Evolutionary conservation across 2,797 vertebrate genomes (phyloP).

Genomic region (Anniella stebbinsi): DNA sequence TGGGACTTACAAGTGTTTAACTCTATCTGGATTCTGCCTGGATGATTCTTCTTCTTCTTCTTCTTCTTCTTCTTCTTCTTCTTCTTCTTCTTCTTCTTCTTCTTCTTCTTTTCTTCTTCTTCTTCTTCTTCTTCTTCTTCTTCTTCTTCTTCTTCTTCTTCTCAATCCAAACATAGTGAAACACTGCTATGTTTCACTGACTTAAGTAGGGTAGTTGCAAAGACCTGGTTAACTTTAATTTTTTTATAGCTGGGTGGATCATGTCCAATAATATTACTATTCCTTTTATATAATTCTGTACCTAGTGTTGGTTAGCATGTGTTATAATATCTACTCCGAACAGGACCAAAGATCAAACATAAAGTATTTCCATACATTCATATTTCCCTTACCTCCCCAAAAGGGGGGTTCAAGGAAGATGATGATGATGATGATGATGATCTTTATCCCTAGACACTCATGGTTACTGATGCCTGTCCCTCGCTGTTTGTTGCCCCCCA

Average conservation of each 20-base stretch:
- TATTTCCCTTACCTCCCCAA: too few relatives aligned
- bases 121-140: too few relatives aligned
- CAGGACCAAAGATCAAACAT: not conserved
- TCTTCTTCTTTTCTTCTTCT: too few relatives aligned
- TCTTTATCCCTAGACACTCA: not conserved
- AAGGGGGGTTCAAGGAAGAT: not conserved
- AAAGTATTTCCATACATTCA: not conserved
- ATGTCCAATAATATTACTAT: not conserved
- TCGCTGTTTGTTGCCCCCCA: not conserved
- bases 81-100: too few relatives aligned
- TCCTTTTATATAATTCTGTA: not conserved
- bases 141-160: too few relatives aligned
- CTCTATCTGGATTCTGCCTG: not conserved
- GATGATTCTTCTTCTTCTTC: too few relatives aligned
- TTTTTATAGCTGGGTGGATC: not conserved
- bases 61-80: too few relatives aligned
- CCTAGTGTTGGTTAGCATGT: not conserved
- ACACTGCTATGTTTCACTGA: not conserved
- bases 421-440: too few relatives aligned
- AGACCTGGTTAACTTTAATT: not conserved
- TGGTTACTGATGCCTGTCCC: not conserved
- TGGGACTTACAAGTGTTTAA: not conserved
- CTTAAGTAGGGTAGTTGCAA: not conserved
- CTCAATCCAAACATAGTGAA: not conserved
- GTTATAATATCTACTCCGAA: not conserved